Base-by-base conservation (phyloP, 2,888 invertebrate species). In the Agriopis aurantiaria region DNA sequence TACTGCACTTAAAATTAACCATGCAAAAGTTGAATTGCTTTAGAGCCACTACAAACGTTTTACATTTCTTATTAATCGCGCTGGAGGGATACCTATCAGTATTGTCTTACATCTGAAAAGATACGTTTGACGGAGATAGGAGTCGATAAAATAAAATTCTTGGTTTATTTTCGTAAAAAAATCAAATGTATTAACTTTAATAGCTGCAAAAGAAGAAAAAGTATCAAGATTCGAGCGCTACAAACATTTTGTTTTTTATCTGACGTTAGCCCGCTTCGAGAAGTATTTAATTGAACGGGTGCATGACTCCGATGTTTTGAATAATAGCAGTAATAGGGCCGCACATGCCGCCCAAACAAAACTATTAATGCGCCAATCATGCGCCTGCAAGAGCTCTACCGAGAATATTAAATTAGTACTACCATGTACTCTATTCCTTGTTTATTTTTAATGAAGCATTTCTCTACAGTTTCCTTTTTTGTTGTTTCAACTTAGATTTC, bases 71-170 rank as follows among this genome's bases (percentile, higher is more conserved):
- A 90, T 91, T 90, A 88, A 88, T 90, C 87, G 82, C 83, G 84
- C 84, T 81, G 81, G 79, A 74, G 76, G 82, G 90, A 91, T 92
- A 84, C 83, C 87, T 91, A 91, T 92, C 91, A 80, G 88, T 88
- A 91, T 91, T 91, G 91, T 91, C 87, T 88, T 85, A 89, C 88
- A 88, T 87, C 82, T 86, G 85, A 90, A 89, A 88, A 91, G 87
- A 89, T 88, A 89, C 87, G 88, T 88, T 82, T 83, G 78, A 79
- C 76, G 76, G 84, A 85, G 88, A 56, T 41, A 45, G 58, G 23
- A 83, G 79, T 79, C 86, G 88, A 90, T 91, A 91, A 88, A 91
- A 91, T 88, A 81, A 88, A 90, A 89, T 88, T 86, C 83, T 86
- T 81, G 79, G 17, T 33, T 33, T 57, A 57, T 45, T 17, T 57